A percentile compares a stretch with the other conserved stretches of the same genome.
phyloP scores from a whole-genome alignment of 2,888 invertebrate species.

The Perizoma affinitatum region DNA sequence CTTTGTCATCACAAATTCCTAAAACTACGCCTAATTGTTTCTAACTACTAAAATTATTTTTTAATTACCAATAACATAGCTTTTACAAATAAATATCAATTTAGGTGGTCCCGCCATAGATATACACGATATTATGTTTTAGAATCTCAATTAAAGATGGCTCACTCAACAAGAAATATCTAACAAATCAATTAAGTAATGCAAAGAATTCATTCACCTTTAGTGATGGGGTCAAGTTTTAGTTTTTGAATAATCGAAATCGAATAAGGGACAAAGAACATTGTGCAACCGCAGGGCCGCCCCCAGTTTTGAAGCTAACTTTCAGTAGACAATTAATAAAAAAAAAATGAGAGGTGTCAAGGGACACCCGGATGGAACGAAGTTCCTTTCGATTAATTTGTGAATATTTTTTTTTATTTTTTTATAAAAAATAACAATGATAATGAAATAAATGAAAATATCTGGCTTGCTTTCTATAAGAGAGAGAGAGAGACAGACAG shows the following conservation, averaged over 20 bases:
- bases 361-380: no score
- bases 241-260: slow-evolving; percentile 16
- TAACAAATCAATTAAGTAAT: slow-evolving; percentile 81
- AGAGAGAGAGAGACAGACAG: no score
- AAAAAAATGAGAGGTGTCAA: no score
- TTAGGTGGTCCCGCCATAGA: slow-evolving; percentile 55
- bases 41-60: slow-evolving; percentile 32
- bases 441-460: no score
- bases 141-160: slow-evolving; percentile 74
- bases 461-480: no score
- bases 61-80: slow-evolving; percentile 33
- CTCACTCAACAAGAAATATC: slow-evolving; percentile 77
- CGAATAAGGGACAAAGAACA: slow-evolving; percentile 1
- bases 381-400: no score
- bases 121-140: slow-evolving; percentile 58
- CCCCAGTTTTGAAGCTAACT: no score
- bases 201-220: slow-evolving; percentile 80
- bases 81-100: slow-evolving; percentile 41
- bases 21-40: slow-evolving; percentile 27
- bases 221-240: slow-evolving; percentile 52
- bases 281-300: no score
- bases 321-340: no score
- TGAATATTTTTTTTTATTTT: no score
- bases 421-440: no score
- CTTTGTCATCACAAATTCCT: slow-evolving; percentile 26